Evolutionary conservation across 2,888 invertebrate genomes (phyloP), one percentile per base, ranked within the genome.

Genomic region (Meteorus colon): DNA sequence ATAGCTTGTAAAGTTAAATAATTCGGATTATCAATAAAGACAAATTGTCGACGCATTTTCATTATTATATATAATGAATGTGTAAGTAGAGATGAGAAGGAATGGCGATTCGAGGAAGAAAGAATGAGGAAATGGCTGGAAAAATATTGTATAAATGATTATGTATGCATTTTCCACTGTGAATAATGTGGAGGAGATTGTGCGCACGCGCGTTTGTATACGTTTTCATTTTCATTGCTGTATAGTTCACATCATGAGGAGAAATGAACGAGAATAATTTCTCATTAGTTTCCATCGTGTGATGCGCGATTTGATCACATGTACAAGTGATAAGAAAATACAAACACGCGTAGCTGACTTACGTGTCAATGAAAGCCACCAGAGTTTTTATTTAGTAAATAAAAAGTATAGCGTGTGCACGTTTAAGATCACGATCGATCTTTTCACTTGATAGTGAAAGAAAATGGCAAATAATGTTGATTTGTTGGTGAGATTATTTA

Each of bases 371-470:
- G n/a, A 55, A 41, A 8, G 16, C n/a, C 16, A 3, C 10, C 59
- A 24, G 14, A 16, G 2, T 62, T 4, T 14, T 14, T 10, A 31
- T 62, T 3, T 16, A 6, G 29, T 27, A 31, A 12, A 31, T 24
- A 62, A 31, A n/a, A 29, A 24, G 14, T 14, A 69, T 8, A 31
- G 19, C 34, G 59, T 55, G 55, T 34, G 59, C 69, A 24, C 48
- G 5, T 69, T 31, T 55, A 19, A 19, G 69, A 69, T 69, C 72
- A 62, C 72, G 72, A 72, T 63, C 62, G 72, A 63, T 63, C 63
- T 24, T 41, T 41, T 41, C 2, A 12, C 12, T 2, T 41, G 8
- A 41, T 8, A 12, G 12, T 41, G 12, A 41, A 1, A 41, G 0
- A 48, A 48, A 48, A 55, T 55, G 55, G n/a, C 5, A 4, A 19